phyloP scores from a whole-genome alignment of 2,888 invertebrate species.

The Therioaphis trifolii region DNA sequence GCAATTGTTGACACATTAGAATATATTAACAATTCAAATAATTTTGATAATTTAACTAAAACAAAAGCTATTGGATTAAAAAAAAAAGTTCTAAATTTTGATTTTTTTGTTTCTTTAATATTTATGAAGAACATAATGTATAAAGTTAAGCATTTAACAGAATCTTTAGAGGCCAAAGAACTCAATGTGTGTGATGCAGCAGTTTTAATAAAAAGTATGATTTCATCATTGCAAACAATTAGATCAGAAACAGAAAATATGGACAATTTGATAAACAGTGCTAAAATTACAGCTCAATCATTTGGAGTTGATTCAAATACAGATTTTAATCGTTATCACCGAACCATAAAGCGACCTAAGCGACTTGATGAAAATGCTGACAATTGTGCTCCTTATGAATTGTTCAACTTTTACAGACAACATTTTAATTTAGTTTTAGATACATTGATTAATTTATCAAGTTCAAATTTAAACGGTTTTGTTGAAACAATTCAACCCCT shows the following conservation, averaged over 20 bases:
- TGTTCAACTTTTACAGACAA: conserved; percentile 22
- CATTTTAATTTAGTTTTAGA: conserved; percentile 38
- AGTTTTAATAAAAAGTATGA: conserved; percentile 8
- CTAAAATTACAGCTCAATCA: conserved; percentile 5
- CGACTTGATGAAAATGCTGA: neutral
- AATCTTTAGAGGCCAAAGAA: conserved; percentile 30
- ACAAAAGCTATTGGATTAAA: conserved; percentile 24
- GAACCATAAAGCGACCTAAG: neutral
- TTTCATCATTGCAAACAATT: conserved; percentile 34
- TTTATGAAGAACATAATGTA: conserved; percentile 44
- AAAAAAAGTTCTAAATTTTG: conserved; percentile 42
- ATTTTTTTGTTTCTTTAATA: conserved; percentile 37
- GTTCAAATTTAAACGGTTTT: conserved; percentile 29
- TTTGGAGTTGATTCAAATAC: conserved; percentile 8
- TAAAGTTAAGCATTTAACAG: conserved; percentile 45
- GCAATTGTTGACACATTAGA: conserved; percentile 26
- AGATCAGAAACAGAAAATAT: neutral
- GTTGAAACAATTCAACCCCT: neutral
- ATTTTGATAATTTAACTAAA: conserved; percentile 30
- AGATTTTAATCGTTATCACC: conserved; percentile 11
- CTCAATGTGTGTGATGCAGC: conserved; percentile 15
- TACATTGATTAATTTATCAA: conserved; percentile 18
- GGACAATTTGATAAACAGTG: conserved; percentile 17
- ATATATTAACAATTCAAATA: conserved; percentile 21
- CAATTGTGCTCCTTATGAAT: neutral